Conservation (phyloP, 1,140 invertebrate species). For the Diachasmimorpha longicaudata region DNA sequence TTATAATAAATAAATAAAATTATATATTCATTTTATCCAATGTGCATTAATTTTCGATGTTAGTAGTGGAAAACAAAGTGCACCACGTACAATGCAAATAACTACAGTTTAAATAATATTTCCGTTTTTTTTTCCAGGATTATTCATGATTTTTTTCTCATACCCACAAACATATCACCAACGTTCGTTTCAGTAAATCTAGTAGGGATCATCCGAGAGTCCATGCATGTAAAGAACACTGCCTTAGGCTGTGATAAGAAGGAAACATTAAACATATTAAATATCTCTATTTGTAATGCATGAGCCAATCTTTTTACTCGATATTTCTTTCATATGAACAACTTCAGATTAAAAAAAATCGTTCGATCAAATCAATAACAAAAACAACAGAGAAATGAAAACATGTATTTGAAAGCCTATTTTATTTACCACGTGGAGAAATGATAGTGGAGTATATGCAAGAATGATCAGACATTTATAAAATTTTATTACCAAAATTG, state of each 20-base stretch:
- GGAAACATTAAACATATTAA: slow-evolving; percentile 24
- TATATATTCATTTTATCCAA: neutral
- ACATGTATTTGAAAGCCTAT: neutral
- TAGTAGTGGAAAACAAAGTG: no score
- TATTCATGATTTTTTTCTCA: slow-evolving; percentile 43
- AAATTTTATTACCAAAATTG: neutral
- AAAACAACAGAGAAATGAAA: no score
- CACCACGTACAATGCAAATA: neutral
- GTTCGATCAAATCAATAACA: no score
- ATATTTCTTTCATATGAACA: no score
- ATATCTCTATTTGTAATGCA: neutral
- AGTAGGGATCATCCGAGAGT: slow-evolving; percentile 94
- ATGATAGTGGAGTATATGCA: slow-evolving; percentile 1
- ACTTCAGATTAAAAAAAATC: no score
- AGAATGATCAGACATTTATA: neutral
- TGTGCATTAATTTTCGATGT: no score
- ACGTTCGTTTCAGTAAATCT: slow-evolving; percentile 94
- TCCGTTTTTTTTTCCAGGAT: neutral
- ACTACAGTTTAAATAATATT: no score
- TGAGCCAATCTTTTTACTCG: neutral
- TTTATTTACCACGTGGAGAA: neutral
- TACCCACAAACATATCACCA: slow-evolving; percentile 96
- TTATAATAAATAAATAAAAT: neutral
- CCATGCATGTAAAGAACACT: slow-evolving; percentile 97
- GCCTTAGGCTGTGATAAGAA: slow-evolving; percentile 81